phyloP scores from a whole-genome alignment of 2,113 vertebrate species.

The Sylvicapra grimmia region DNA sequence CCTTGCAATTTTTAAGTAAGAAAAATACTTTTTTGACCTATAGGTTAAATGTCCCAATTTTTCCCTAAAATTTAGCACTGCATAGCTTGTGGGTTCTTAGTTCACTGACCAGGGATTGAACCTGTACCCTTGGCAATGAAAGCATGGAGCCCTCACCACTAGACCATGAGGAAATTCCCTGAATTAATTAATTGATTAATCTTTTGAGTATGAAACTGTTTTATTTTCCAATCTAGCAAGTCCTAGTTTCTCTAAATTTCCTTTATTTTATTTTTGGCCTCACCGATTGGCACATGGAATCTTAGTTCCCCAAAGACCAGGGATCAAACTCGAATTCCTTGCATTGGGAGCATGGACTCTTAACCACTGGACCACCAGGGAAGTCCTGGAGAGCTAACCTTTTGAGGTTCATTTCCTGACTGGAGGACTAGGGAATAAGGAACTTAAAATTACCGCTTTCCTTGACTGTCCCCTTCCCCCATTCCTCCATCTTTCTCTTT shows the following conservation, averaged over 20 bases:
- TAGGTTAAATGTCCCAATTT: neutral
- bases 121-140: neutral
- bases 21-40: neutral
- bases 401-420: neutral
- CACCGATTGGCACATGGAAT: neutral
- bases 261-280: neutral
- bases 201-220: neutral
- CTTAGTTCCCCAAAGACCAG: neutral
- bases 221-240: neutral
- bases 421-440: neutral
- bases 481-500: neutral
- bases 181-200: neutral
- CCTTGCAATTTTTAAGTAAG: neutral
- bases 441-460: neutral
- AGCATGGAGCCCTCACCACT: neutral
- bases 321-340: neutral
- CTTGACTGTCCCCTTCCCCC: accelerated
- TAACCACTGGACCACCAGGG: neutral
- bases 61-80: neutral
- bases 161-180: neutral
- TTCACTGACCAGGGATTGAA: neutral
- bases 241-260: neutral
- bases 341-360: neutral
- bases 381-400: neutral
- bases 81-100: neutral